These are phyloP conservation scores for Puntigrus tetrazona DNA, from an alignment of 2,113 vertebrate genomes.

Conservation along the genomic window DNA sequence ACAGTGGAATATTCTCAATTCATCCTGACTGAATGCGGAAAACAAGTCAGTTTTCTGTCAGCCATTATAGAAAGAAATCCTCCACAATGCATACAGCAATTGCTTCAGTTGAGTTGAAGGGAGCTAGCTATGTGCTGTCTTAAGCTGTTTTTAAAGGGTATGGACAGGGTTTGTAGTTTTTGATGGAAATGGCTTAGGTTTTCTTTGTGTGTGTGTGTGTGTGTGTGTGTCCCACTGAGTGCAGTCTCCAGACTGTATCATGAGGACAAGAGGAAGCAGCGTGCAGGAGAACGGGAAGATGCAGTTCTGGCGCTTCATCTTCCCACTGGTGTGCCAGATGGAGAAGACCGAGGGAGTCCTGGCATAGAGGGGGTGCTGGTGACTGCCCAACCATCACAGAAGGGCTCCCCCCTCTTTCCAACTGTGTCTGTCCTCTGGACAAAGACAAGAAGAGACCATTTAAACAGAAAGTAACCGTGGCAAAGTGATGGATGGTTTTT, in stretches of 20 bases:
- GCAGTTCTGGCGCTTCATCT: slow-evolving; percentile 62
- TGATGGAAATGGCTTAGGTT: neutral
- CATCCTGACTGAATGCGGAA: slow-evolving; percentile 3
- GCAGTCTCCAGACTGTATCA: slow-evolving; percentile 39
- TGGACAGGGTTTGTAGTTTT: neutral
- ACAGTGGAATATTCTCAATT: slow-evolving; percentile 14
- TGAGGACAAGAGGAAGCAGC: slow-evolving; percentile 53
- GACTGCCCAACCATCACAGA: slow-evolving; percentile 65
- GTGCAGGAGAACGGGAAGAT: slow-evolving; percentile 61
- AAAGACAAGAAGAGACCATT: slow-evolving; percentile 66
- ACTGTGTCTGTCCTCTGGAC: slow-evolving; percentile 64
- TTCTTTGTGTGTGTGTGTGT: too few species aligned
- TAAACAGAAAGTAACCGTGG: slow-evolving; percentile 56
- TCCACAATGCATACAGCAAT: neutral
- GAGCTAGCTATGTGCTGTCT: slow-evolving; percentile 13
- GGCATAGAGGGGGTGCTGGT: slow-evolving; percentile 63
- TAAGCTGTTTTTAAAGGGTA: slow-evolving; percentile 7
- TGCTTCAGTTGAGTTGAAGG: neutral
- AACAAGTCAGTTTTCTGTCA: slow-evolving; percentile 1
- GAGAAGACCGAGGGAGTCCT: slow-evolving; percentile 61
- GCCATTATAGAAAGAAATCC: slow-evolving; percentile 1
- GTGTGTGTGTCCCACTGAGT: neutral
- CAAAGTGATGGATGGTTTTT: slow-evolving; percentile 9
- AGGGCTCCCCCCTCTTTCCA: slow-evolving; percentile 64
- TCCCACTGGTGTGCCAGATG: slow-evolving; percentile 67